Conservation (phyloP, 2,888 invertebrate species). For the Eledona agricola region DNA sequence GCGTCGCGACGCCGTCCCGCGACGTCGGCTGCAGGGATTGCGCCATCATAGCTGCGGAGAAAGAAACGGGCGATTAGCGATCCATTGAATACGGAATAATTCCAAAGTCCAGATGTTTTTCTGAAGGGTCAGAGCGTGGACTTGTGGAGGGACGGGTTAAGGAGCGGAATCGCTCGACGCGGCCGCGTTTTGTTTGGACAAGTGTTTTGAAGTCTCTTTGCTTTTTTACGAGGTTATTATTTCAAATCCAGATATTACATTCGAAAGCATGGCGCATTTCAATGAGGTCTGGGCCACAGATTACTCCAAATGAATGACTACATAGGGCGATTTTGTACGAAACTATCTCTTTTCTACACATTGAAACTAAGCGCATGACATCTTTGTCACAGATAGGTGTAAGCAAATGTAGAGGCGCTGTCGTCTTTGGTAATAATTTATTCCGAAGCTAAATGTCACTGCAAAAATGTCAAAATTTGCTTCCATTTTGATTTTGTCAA, state of each 20-base stretch:
- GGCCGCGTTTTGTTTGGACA: conserved; percentile 37
- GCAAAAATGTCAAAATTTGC: too few species aligned
- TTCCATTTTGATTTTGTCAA: too few species aligned
- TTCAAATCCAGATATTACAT: conserved; percentile 44
- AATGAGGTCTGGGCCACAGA: conserved; percentile 26
- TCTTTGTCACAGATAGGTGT: too few species aligned
- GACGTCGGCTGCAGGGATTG: conserved; percentile 64
- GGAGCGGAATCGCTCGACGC: conserved; percentile 10
- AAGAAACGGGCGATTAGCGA: conserved; percentile 21
- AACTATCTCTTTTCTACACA: too few species aligned
- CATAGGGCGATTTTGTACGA: too few species aligned
- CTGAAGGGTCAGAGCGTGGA: conserved; percentile 36
- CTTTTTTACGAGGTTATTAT: conserved; percentile 31
- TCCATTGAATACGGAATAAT: conserved; percentile 12
- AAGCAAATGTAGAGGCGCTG: too few species aligned
- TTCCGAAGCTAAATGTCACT: too few species aligned
- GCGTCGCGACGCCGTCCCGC: conserved; percentile 63
- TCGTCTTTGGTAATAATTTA: too few species aligned
- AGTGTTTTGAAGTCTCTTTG: conserved; percentile 35
- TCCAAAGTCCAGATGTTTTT: conserved; percentile 42
- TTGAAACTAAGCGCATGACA: too few species aligned
- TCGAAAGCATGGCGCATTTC: conserved; percentile 40
- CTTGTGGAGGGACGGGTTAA: conserved; percentile 3
- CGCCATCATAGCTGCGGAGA: conserved; percentile 66
- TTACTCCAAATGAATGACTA: too few species aligned